These are phyloP conservation scores for Leptopterna dolabrata DNA, from an alignment of 2,888 invertebrate genomes.

Conservation along the genomic window DNA sequence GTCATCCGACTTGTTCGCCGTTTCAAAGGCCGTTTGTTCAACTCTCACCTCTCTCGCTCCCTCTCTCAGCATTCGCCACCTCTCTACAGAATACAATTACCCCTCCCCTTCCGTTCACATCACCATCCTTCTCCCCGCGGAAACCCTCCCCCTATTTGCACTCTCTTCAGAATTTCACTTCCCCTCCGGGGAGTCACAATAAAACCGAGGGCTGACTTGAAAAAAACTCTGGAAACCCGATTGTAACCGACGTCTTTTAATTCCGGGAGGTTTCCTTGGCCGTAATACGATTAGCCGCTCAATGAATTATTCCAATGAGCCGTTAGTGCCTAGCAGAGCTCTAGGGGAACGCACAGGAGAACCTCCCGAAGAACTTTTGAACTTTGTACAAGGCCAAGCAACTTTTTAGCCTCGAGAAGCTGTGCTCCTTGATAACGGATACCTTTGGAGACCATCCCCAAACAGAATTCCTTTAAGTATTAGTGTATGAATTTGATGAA, in stretches of 20 bases:
- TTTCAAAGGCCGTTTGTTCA: not conserved
- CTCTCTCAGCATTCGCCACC: not conserved
- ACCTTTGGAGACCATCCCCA: too few species aligned
- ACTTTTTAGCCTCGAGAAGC: too few species aligned
- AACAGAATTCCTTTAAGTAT: too few species aligned
- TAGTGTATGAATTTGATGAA: too few species aligned
- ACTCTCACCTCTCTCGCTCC: not conserved
- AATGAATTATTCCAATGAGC: not conserved
- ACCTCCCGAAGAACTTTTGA: too few species aligned
- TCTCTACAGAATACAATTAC: not conserved
- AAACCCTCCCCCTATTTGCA: not conserved
- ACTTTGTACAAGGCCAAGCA: too few species aligned
- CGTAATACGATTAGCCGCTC: not conserved
- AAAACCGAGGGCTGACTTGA: not conserved
- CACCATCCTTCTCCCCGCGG: not conserved
- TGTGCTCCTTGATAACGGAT: too few species aligned
- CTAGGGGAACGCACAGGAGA: too few species aligned
- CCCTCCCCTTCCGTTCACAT: not conserved
- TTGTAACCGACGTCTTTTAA: not conserved
- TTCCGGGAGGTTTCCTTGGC: not conserved
- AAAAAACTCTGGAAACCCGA: not conserved
- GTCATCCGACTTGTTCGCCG: slow-evolving; percentile 4
- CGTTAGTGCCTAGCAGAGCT: not conserved
- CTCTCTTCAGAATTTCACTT: slow-evolving; percentile 1
- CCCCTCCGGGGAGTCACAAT: not conserved